Evolutionary conservation across 2,888 invertebrate species (phyloP).

Genomic region (Micoletzkya japonica): DNA sequence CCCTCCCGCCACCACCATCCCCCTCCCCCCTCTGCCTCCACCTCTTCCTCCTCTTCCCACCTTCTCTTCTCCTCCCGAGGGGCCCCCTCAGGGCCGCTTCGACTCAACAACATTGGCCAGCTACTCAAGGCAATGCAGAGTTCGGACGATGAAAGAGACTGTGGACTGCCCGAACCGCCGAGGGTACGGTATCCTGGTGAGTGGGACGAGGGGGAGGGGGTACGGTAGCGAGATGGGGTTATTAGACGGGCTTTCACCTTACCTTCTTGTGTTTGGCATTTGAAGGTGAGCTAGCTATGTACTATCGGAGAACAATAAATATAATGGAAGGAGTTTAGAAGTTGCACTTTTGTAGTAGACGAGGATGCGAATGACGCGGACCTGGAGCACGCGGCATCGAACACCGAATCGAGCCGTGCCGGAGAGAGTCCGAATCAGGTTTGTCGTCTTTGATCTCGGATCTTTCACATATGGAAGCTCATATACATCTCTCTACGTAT

Average conservation of each 20-base stretch:
- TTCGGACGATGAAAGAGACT: slow-evolving; percentile 9
- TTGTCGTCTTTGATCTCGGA: slow-evolving; percentile 9
- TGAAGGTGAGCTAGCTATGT: too few relatives aligned
- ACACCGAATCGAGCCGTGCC: slow-evolving; percentile 47
- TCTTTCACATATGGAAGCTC: background rate
- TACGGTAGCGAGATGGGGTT: too few relatives aligned
- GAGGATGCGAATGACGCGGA: slow-evolving; percentile 35
- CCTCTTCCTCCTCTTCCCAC: background rate
- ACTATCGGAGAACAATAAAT: too few relatives aligned
- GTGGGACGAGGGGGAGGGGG: background rate
- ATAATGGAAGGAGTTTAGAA: too few relatives aligned
- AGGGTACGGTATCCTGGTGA: slow-evolving; percentile 24
- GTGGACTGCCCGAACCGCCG: slow-evolving; percentile 22
- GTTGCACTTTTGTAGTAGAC: slow-evolving; percentile 1
- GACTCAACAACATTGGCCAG: slow-evolving; percentile 4
- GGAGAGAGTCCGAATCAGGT: slow-evolving; percentile 38
- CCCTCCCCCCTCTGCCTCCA: too few relatives aligned
- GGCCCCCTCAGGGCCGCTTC: background rate
- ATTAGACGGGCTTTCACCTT: too few relatives aligned
- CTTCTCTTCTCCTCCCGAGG: background rate
- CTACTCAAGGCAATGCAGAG: slow-evolving; percentile 5
- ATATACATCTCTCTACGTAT: too few relatives aligned
- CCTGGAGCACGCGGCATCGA: slow-evolving; percentile 41
- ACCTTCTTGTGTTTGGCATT: too few relatives aligned
- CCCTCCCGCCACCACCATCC: too few relatives aligned